Conservation (phyloP, 1,140 invertebrate genomes). For the Pogonomyrmex californicus region DNA sequence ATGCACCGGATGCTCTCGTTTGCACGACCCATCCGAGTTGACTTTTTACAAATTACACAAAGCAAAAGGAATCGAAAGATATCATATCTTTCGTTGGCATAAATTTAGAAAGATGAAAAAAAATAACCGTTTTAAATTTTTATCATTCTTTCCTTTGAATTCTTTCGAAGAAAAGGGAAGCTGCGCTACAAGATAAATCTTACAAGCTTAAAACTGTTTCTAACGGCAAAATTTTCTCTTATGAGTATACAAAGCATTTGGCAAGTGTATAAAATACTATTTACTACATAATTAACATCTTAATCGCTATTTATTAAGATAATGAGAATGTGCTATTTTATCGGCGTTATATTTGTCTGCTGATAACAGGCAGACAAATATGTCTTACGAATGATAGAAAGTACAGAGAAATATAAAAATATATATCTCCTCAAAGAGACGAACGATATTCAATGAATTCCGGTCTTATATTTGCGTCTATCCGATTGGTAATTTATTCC, state of each 20-base stretch:
- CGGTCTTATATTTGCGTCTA: background rate
- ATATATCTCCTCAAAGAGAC: background rate
- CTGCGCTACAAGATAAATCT: background rate
- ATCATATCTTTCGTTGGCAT: background rate
- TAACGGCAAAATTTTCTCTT: background rate
- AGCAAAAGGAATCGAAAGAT: background rate
- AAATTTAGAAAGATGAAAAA: slow-evolving; percentile 9
- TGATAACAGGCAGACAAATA: slow-evolving; percentile 14
- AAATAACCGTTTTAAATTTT: background rate
- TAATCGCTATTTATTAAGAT: slow-evolving; percentile 22
- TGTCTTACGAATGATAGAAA: background rate
- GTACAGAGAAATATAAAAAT: background rate
- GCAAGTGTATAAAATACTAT: slow-evolving; percentile 1
- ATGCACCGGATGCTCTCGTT: background rate
- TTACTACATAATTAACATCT: slow-evolving; percentile 20
- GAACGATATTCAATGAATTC: background rate
- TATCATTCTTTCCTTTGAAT: background rate
- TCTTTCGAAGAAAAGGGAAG: background rate
- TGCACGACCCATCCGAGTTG: background rate
- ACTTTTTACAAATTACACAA: slow-evolving; percentile 9
- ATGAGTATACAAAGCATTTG: background rate
- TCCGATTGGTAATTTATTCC: slow-evolving; percentile 13
- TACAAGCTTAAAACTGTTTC: background rate
- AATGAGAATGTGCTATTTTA: slow-evolving; percentile 10
- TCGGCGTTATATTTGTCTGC: background rate